Base-by-base conservation (phyloP, 2,113 vertebrate species). In the Siphamia tubifer region DNA sequence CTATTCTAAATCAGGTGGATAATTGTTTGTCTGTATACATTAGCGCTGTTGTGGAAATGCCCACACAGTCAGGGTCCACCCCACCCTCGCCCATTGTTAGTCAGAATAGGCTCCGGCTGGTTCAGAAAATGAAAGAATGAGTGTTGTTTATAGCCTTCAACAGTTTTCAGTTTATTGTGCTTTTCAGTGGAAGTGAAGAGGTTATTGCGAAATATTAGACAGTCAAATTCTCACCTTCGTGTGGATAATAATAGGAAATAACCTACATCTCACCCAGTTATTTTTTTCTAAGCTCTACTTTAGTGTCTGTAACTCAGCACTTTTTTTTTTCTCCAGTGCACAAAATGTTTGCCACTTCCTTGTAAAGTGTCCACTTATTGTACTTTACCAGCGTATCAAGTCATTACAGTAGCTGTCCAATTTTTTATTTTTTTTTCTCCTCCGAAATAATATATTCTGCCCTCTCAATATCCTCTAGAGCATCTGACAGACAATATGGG, bases 401-500 rank as follows among this genome's bases (percentile, higher is more conserved):
- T 53, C 30, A 64, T 13, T 30, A 23, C 30, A 64, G n/a, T 30
- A 23, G 49, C 57, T 27, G n/a, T 40, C 40, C 25, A 0, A 3
- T 40, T 74, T 70, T 9, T 16, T 0, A 3, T 40, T 74, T 70
- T 9, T 16, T 67, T 53, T 57, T 45, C 38, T n/a, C n/a, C n/a
- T n/a, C 25, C 30, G 6, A 15, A 52, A 72, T 62, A 64, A 57
- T 54, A 47, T 53, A 62, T 65, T 60, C 52, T 63, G 5, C 36
- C 15, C 8, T 58, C 31, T 40, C 32, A 39, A 32, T 74, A 75
- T 58, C 74, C 70, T 79, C 66, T 12, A 11, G 73, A 64, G 77
- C 67, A 51, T 81, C 79, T 67, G 68, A 77, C 74, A 72, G 72
- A 82, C 74, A 84, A 78, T 81, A 67, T 32, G 57, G 61, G 64